Conservation (phyloP, 2,797 vertebrate genomes). For the Scarus forsteni region DNA sequence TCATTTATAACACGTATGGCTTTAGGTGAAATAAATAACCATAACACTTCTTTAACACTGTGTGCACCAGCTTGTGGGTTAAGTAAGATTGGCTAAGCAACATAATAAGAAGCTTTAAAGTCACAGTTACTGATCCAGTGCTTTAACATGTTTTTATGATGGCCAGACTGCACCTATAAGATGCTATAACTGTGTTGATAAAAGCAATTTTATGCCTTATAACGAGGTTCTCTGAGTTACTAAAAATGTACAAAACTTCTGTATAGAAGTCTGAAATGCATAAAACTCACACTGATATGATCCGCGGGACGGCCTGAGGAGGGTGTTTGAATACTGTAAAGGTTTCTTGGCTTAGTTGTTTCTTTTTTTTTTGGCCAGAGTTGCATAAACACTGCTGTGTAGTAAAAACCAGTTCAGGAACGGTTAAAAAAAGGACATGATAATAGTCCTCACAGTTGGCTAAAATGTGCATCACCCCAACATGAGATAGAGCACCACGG, state of each 20-base stretch:
- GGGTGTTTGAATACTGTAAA: slow-evolving; percentile 41
- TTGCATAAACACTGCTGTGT: slow-evolving; percentile 55
- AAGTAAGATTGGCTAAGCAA: slow-evolving; percentile 23
- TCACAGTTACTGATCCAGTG: slow-evolving; percentile 62
- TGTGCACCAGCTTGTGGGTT: slow-evolving; percentile 26
- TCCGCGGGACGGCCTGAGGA: slow-evolving; percentile 58
- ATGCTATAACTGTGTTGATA: slow-evolving; percentile 41
- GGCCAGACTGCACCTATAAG: slow-evolving; percentile 50
- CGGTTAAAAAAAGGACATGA: slow-evolving; percentile 4
- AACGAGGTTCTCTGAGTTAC: slow-evolving; percentile 48
- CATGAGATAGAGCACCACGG: slow-evolving; percentile 27
- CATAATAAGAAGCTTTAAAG: slow-evolving; percentile 22
- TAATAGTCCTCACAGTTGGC: slow-evolving; percentile 21
- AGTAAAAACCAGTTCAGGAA: slow-evolving; percentile 23
- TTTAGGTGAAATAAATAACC: slow-evolving; percentile 35
- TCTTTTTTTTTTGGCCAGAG: slow-evolving; percentile 32
- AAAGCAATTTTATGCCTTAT: slow-evolving; percentile 56
- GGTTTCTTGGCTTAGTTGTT: slow-evolving; percentile 52
- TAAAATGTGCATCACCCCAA: slow-evolving; percentile 19
- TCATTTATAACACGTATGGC: slow-evolving; percentile 37
- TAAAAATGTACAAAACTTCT: slow-evolving; percentile 50
- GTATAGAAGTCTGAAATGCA: slow-evolving; percentile 44
- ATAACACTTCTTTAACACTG: slow-evolving; percentile 23
- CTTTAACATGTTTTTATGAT: slow-evolving; percentile 41
- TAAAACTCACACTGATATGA: slow-evolving; percentile 39